Evolutionary conservation across 2,888 invertebrate genomes (phyloP), one percentile per base, ranked within the genome.

Genomic region (Gibbula magus): DNA sequence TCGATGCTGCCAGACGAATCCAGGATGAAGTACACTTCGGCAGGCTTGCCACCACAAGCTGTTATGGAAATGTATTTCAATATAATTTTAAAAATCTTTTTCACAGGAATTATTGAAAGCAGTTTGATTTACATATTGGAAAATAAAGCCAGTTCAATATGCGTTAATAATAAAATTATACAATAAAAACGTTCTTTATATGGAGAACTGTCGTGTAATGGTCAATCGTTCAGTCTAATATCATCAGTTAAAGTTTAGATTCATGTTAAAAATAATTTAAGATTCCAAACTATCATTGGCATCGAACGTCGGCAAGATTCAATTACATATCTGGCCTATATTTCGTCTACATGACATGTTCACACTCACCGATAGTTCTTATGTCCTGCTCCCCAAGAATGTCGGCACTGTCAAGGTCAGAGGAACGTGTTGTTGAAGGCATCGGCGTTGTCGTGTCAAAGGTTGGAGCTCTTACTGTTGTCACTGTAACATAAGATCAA

Each of bases 1-100:
- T 86, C 85, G 56, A 90, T 89, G 73, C 89, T 90, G 39, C 84
- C 86, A 7, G 90, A 90, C 0, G 88, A 86, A 77, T 87, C 87
- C 45, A 88, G 75, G 7, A 86, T 79, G 79, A 86, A 88, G 84
- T 88, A 84, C 0, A 86, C 79, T 54, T 88, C 86, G 7, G 90
- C 86, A 22, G 89, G 85, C 29, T 86, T 85, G 66, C 89, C 87
- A 25, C 88, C 84, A 79, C 88, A 89, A 54, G 82, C 88, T 88
- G 76, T 20, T 32, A 18, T 56, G 67, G 35, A 75, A 0, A 20
- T 51, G 10, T 53, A 75, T 32, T 35, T 1, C 25, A 25, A 73
- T 39, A 53, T 45, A 10, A 1, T 45, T 13, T 35, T 35, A 8
- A 5, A 3, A 35, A 35, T 5, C 8, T 35, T 35, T 5, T 35